Conservation (phyloP, 2,797 vertebrate species). For the Melanotaenia parkinsoni region DNA sequence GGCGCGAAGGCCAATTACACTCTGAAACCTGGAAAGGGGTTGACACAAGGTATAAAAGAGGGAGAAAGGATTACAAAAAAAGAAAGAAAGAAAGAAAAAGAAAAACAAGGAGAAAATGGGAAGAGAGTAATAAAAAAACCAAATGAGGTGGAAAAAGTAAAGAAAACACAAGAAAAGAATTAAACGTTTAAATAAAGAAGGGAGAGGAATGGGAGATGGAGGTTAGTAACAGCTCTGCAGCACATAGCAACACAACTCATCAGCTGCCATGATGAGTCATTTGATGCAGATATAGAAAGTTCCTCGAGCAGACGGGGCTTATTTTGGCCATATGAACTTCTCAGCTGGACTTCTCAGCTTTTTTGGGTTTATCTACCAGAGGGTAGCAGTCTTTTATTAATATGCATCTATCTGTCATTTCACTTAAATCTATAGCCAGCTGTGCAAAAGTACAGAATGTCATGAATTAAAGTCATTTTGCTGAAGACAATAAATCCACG, state of each 20-base stretch:
- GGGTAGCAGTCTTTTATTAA: conserved; percentile 28
- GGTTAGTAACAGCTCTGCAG: conserved; percentile 40
- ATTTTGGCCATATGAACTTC: conserved; percentile 36
- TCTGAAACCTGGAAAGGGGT: conserved; percentile 90
- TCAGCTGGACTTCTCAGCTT: conserved; percentile 19
- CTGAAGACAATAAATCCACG: background rate
- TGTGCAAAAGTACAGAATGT: conserved; percentile 18
- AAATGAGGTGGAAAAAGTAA: background rate
- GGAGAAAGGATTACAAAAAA: background rate
- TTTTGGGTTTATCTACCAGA: conserved; percentile 17
- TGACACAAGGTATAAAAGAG: conserved; percentile 2
- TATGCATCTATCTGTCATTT: background rate
- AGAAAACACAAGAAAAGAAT: background rate
- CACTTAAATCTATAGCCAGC: conserved; percentile 13
- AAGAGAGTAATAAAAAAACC: background rate
- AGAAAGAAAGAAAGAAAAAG: background rate
- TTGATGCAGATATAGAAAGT: conserved; percentile 41
- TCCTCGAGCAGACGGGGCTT: conserved; percentile 51
- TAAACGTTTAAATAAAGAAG: background rate
- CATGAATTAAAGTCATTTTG: background rate
- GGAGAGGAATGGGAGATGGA: conserved; percentile 16
- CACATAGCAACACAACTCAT: conserved; percentile 45
- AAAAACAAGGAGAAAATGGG: conserved; percentile 5
- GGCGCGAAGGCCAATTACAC: conserved; percentile 95
- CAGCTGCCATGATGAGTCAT: conserved; percentile 69